These are phyloP conservation scores for Heteromurus nitidus DNA, from an alignment of 2,888 invertebrate species.

Conservation along the genomic window DNA sequence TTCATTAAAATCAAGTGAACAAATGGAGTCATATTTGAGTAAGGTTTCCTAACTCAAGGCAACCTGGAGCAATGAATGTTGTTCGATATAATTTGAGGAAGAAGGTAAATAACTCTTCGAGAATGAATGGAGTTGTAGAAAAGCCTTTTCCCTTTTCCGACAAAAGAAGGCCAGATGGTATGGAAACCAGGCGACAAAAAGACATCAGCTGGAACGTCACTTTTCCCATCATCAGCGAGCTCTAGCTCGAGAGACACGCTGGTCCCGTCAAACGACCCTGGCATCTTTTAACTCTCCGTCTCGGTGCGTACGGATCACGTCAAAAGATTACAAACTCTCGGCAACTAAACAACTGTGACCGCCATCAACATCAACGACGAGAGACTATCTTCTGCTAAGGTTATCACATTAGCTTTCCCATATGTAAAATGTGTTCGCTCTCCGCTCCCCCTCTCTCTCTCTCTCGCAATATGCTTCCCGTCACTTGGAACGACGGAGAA, in stretches of 20 bases:
- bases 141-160: background rate
- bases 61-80: background rate
- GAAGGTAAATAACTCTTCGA: conserved; percentile 24
- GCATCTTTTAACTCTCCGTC: too few relatives aligned
- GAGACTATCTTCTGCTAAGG: too few relatives aligned
- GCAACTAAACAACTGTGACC: background rate
- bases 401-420: too few relatives aligned
- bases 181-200: conserved; percentile 37
- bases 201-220: conserved; percentile 54
- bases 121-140: conserved; percentile 29
- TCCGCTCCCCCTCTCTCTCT: background rate
- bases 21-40: conserved; percentile 8
- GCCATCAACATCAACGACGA: too few relatives aligned
- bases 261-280: too few relatives aligned
- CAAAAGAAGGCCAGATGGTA: conserved; percentile 29
- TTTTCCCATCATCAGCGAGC: conserved; percentile 48
- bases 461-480: conserved; percentile 5
- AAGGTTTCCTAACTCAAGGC: background rate
- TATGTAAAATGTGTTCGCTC: background rate
- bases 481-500: background rate
- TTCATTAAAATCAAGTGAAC: background rate
- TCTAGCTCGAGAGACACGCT: too few relatives aligned
- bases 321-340: background rate
- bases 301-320: background rate
- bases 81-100: conserved; percentile 16